These are phyloP conservation scores for Spatulosminthurus flaviceps DNA, from an alignment of 2,888 invertebrate genomes.

Conservation along the genomic window DNA sequence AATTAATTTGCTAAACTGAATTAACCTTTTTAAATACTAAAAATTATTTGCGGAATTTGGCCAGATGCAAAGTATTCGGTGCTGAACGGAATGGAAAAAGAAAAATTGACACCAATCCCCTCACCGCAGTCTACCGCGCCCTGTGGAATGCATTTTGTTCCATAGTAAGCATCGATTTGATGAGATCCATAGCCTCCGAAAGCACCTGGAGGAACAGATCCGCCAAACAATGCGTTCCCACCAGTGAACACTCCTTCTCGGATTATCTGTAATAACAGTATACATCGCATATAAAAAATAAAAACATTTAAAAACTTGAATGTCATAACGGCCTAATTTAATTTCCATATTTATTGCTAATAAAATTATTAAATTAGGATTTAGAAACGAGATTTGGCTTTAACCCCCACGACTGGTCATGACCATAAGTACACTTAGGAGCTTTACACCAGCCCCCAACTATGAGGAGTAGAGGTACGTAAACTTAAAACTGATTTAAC, in stretches of 20 bases:
- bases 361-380: too few relatives aligned
- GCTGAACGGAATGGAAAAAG: constrained; percentile 83
- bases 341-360: too few relatives aligned
- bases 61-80: constrained; percentile 87
- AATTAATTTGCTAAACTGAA: too few relatives aligned
- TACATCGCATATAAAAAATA: neutral
- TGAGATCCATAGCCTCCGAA: constrained; percentile 55
- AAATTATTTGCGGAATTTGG: constrained; percentile 87
- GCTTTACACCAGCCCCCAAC: too few relatives aligned
- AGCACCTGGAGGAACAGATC: constrained; percentile 41
- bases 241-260: constrained; percentile 48
- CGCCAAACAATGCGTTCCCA: constrained; percentile 13
- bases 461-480: too few relatives aligned
- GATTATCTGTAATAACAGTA: constrained; percentile 43
- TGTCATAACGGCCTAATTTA: too few relatives aligned
- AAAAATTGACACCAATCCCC: constrained; percentile 81
- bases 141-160: constrained; percentile 80
- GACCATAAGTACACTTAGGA: too few relatives aligned
- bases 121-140: constrained; percentile 79
- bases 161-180: constrained; percentile 72
- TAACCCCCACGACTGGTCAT: too few relatives aligned
- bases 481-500: too few relatives aligned
- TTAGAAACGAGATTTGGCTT: too few relatives aligned
- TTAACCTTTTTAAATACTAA: constrained; percentile 65
- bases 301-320: too few relatives aligned